Evolutionary conservation across 2,888 invertebrate species (phyloP).

Genomic region (Diplolepis rosae): DNA sequence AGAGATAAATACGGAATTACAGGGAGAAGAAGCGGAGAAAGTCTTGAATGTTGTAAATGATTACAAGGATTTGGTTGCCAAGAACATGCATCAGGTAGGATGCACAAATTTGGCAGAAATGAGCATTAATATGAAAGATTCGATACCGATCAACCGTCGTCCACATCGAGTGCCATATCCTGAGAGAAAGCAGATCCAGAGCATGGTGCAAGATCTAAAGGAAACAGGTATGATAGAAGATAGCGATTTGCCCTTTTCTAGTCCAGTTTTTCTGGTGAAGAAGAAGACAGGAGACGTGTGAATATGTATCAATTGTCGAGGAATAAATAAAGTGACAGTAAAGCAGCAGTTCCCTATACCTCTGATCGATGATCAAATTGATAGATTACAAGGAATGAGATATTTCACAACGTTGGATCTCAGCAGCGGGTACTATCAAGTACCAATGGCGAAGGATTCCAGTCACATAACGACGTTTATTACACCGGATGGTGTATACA

Average conservation of each 20-base stretch:
- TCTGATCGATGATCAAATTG: constrained; percentile 38
- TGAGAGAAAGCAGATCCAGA: constrained; percentile 47
- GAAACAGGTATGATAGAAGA: no score
- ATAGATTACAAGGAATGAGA: constrained; percentile 59
- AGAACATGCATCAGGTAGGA: constrained; percentile 40
- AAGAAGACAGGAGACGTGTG: constrained; percentile 50
- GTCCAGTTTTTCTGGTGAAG: constrained; percentile 45
- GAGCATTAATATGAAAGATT: constrained; percentile 49
- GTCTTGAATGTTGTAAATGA: no score
- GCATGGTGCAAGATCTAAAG: constrained; percentile 34
- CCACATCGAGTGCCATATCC: constrained; percentile 54
- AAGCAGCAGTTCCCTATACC: no score
- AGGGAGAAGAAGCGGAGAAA: no score
- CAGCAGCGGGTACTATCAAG: constrained; percentile 60
- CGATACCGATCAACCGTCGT: constrained; percentile 49
- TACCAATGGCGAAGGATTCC: constrained; percentile 54
- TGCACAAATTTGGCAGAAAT: constrained; percentile 45
- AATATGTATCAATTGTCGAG: constrained; percentile 55
- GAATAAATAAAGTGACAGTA: constrained; percentile 58
- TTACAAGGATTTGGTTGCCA: constrained; percentile 20
- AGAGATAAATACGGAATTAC: no score
- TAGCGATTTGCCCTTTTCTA: constrained; percentile 48
- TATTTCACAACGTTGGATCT: constrained; percentile 61
- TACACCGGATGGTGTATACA: constrained; percentile 58
- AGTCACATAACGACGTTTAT: constrained; percentile 39